Percentiles rank a stretch among this genome's conserved stretches.
Conservation (phyloP, 2,888 invertebrate species). For the Patella caerulea region DNA sequence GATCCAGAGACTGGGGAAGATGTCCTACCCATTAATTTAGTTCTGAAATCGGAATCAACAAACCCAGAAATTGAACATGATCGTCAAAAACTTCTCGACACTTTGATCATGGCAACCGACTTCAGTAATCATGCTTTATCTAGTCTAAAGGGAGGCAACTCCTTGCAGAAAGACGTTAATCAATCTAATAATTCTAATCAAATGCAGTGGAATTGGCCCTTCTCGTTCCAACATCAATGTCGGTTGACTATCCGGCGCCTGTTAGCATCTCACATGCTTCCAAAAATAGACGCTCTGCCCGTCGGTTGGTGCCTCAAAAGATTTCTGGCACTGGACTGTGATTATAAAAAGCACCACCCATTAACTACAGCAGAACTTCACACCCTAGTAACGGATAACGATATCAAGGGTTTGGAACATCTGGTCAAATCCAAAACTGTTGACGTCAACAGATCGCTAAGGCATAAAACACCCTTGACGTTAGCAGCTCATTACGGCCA, state of each 20-base stretch:
- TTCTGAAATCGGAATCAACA: conserved; percentile 1
- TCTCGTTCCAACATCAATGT: conserved; percentile 28
- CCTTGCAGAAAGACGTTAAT: background rate
- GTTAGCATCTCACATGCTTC: conserved; percentile 25
- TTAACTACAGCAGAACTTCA: conserved; percentile 17
- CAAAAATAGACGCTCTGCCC: conserved; percentile 32
- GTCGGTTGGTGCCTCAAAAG: conserved; percentile 30
- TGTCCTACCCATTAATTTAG: conserved; percentile 12
- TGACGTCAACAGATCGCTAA: conserved; percentile 26
- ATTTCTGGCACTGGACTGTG: conserved; percentile 22
- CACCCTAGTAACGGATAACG: conserved; percentile 28
- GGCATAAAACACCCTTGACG: conserved; percentile 26
- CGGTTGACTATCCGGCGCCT: conserved; percentile 24
- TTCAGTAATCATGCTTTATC: background rate
- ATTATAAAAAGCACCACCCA: conserved; percentile 9
- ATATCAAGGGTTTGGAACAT: conserved; percentile 10
- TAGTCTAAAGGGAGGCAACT: background rate
- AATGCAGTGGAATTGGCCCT: conserved; percentile 10
- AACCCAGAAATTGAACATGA: background rate
- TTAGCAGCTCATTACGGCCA: conserved; percentile 26
- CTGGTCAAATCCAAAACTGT: conserved; percentile 22
- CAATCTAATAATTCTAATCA: background rate
- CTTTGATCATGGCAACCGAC: conserved; percentile 2
- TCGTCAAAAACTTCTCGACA: background rate
- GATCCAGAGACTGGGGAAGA: conserved; percentile 12